Evolutionary conservation across 2,113 vertebrate genomes (phyloP).

Genomic region (Phaethon lepturus): DNA sequence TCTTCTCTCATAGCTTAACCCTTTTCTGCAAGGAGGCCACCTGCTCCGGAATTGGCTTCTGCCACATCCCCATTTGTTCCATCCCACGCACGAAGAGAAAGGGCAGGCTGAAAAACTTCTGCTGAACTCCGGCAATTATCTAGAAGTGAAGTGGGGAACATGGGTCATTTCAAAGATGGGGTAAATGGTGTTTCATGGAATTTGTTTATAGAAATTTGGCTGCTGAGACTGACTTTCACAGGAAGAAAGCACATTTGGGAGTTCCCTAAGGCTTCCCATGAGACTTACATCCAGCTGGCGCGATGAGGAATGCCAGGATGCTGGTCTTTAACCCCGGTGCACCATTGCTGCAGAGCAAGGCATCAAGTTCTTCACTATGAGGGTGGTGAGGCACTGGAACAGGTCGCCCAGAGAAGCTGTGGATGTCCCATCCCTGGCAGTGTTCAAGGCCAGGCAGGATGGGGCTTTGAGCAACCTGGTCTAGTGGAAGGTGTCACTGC

Average conservation of each 20-base stretch:
- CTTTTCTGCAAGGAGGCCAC: background rate
- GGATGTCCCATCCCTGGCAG: no score
- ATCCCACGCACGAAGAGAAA: background rate
- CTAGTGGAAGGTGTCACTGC: no score
- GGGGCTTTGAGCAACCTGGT: no score
- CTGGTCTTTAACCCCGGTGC: background rate
- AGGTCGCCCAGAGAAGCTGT: no score
- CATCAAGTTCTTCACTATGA: background rate
- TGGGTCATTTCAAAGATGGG: background rate
- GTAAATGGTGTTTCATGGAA: background rate
- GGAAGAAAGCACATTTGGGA: background rate
- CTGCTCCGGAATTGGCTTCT: background rate
- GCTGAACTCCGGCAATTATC: background rate
- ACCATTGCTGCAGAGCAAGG: background rate
- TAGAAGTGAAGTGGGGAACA: background rate
- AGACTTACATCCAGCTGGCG: fast-evolving
- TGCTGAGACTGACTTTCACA: background rate
- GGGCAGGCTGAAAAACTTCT: background rate
- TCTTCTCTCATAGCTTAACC: background rate
- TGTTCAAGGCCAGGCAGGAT: no score
- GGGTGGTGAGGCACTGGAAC: no score
- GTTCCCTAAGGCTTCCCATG: background rate
- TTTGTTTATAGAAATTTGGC: background rate
- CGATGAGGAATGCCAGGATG: background rate
- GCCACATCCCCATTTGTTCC: background rate